Evolutionary conservation across 1,140 invertebrate species (phyloP).

Genomic region (Aphelenchoides besseyi): DNA sequence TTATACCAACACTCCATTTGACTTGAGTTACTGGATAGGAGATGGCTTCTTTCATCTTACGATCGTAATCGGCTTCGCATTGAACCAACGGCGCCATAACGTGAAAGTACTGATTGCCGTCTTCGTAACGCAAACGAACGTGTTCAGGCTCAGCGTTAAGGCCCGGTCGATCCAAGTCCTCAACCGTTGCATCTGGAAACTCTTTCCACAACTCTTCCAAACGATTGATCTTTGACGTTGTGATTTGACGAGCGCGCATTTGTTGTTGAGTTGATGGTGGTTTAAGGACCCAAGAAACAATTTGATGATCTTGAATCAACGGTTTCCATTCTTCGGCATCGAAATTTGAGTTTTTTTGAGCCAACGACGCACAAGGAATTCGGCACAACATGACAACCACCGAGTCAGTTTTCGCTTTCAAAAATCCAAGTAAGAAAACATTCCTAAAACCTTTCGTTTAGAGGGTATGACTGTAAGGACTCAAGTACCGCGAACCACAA

Average conservation of each 20-base stretch:
- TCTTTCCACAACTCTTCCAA: slow-evolving; percentile 95
- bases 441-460: slow-evolving; percentile 70
- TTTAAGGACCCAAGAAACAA: slow-evolving; percentile 93
- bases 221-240: slow-evolving; percentile 91
- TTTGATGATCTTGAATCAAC: slow-evolving; percentile 87
- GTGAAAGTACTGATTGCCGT: slow-evolving; percentile 78
- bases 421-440: slow-evolving; percentile 96
- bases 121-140: slow-evolving; percentile 86
- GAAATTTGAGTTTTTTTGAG: slow-evolving; percentile 96
- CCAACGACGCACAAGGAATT: slow-evolving; percentile 94
- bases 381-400: slow-evolving; percentile 96
- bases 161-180: slow-evolving; percentile 84
- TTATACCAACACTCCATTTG: slow-evolving; percentile 93
- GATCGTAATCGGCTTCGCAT: slow-evolving; percentile 96
- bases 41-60: slow-evolving; percentile 92
- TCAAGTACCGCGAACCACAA: slow-evolving; percentile 77
- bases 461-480: not conserved
- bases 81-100: slow-evolving; percentile 96
- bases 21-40: slow-evolving; percentile 98
- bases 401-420: slow-evolving; percentile 96
- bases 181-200: slow-evolving; percentile 9
- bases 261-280: slow-evolving; percentile 91
- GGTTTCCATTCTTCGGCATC: slow-evolving; percentile 91
- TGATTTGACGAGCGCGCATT: slow-evolving; percentile 85
- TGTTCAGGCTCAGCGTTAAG: slow-evolving; percentile 69